Evolutionary conservation across 2,888 invertebrate species (phyloP).

Genomic region (Punctoribates punctum): DNA sequence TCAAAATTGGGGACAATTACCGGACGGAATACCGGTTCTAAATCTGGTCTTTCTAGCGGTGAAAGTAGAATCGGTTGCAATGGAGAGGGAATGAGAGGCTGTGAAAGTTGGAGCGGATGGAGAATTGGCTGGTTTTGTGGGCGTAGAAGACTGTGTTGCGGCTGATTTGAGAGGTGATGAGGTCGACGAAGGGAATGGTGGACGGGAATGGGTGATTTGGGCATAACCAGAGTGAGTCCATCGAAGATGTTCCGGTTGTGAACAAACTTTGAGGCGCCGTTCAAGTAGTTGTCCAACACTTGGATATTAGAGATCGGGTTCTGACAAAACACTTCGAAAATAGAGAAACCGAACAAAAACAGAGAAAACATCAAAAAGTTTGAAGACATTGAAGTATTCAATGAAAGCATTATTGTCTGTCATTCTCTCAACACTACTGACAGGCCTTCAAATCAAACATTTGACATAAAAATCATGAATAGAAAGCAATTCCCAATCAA

Average conservation of each 20-base stretch:
- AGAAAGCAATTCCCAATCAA: neutral
- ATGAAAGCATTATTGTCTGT: neutral
- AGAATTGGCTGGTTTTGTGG: too few relatives aligned
- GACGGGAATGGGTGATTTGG: neutral
- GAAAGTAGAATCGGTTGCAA: too few relatives aligned
- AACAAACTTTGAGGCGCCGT: neutral
- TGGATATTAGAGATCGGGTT: neutral
- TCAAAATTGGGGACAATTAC: too few relatives aligned
- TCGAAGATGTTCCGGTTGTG: neutral
- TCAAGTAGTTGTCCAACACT: neutral
- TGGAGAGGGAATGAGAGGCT: too few relatives aligned
- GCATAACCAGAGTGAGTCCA: neutral
- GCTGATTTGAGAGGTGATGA: neutral
- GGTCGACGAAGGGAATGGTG: neutral
- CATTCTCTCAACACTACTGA: constrained; percentile 28
- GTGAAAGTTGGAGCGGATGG: too few relatives aligned
- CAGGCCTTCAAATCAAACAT: neutral
- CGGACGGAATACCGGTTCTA: too few relatives aligned
- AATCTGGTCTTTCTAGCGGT: too few relatives aligned
- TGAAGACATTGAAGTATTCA: neutral
- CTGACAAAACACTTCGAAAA: neutral
- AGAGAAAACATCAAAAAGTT: neutral
- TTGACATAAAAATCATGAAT: constrained; percentile 7
- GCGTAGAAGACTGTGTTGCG: neutral
- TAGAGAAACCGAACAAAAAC: neutral